phyloP scores from a whole-genome alignment of 2,797 vertebrate species.

The Anableps anableps region DNA sequence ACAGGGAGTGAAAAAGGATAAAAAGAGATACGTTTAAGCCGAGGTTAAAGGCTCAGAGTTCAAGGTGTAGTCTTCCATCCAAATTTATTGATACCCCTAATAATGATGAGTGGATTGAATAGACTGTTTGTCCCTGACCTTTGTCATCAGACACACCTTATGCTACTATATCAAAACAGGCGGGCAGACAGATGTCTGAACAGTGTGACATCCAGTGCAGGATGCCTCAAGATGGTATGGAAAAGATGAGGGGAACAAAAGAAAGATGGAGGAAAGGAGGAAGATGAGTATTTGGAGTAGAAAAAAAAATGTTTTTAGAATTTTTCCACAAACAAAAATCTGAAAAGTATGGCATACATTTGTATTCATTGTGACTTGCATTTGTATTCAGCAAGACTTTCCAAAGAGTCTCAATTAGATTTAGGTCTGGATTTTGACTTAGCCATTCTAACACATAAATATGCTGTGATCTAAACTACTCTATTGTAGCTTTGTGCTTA shows the following conservation, averaged over 20 bases:
- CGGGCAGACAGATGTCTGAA: constrained; percentile 61
- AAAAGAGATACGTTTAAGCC: constrained; percentile 81
- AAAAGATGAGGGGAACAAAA: constrained; percentile 24
- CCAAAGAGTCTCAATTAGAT: not conserved
- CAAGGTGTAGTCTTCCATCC: constrained; percentile 88
- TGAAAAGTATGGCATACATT: not conserved
- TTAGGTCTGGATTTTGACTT: not conserved
- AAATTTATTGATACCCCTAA: constrained; percentile 96
- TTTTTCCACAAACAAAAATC: not conserved
- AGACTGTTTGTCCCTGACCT: constrained; percentile 89
- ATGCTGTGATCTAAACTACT: not conserved
- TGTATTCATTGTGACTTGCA: too few species aligned
- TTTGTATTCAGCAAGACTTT: not conserved
- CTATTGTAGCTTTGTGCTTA: not conserved
- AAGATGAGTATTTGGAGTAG: constrained; percentile 36
- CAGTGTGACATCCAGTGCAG: constrained; percentile 50
- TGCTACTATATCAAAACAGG: constrained; percentile 77
- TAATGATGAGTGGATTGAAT: constrained; percentile 90
- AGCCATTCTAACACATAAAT: not conserved
- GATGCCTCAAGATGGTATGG: constrained; percentile 17
- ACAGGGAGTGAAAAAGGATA: constrained; percentile 47
- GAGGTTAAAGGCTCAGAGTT: constrained; percentile 90
- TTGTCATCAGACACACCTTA: constrained; percentile 84
- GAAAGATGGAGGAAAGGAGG: constrained; percentile 7
- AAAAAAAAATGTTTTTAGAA: not conserved